Evolutionary conservation across 1,140 invertebrate genomes (phyloP).

Genomic region (Hycleus cichorii): DNA sequence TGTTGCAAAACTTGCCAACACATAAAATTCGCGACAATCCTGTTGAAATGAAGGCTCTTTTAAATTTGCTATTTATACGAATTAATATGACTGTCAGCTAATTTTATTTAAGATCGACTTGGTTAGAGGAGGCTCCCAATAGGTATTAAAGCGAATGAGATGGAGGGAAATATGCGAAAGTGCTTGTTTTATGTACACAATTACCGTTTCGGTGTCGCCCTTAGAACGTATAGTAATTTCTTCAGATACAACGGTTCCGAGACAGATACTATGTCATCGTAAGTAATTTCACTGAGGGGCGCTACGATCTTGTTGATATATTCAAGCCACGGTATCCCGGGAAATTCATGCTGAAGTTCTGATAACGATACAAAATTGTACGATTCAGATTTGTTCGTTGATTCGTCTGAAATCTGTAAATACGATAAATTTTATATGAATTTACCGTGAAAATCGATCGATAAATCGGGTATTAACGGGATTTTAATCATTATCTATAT

Average conservation of each 20-base stretch:
- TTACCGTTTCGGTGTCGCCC: slow-evolving; percentile 25
- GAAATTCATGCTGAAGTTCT: slow-evolving; percentile 64
- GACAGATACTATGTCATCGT: slow-evolving; percentile 71
- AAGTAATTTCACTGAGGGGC: slow-evolving; percentile 48
- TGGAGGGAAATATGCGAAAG: neutral
- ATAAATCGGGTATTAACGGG: too few species aligned
- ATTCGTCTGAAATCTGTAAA: slow-evolving; percentile 18
- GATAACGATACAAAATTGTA: slow-evolving; percentile 81
- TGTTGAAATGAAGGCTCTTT: slow-evolving; percentile 11
- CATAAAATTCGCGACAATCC: slow-evolving; percentile 32
- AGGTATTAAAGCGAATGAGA: neutral
- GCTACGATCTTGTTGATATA: slow-evolving; percentile 72
- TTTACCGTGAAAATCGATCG: neutral
- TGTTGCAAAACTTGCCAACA: slow-evolving; percentile 29
- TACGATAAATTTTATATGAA: neutral
- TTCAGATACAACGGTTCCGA: slow-evolving; percentile 26
- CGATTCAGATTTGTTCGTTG: slow-evolving; percentile 47
- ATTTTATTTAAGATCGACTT: too few species aligned
- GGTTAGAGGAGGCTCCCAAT: too few species aligned
- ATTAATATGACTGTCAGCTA: too few species aligned
- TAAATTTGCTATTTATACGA: neutral
- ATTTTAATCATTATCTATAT: neutral
- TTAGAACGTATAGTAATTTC: slow-evolving; percentile 19
- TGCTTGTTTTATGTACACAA: neutral
- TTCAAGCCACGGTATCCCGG: slow-evolving; percentile 56